A percentile compares a stretch with the other conserved stretches of the same genome.
Evolutionary conservation across 1,140 invertebrate species (phyloP).

Genomic region (Lanistes nyassanus): DNA sequence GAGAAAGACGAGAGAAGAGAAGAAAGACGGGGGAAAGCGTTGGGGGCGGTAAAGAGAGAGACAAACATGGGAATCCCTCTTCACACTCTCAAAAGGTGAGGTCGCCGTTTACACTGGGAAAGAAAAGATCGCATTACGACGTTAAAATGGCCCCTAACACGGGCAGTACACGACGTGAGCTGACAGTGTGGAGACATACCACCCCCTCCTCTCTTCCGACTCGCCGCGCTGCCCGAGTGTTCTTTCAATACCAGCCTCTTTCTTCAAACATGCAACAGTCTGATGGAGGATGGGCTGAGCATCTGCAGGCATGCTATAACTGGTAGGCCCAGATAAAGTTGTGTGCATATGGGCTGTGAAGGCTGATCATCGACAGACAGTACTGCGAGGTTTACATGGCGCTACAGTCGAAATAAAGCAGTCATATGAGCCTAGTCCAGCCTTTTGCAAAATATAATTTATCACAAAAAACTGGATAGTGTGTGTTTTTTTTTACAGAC

Average conservation of each 20-base stretch:
- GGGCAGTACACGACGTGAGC: no score
- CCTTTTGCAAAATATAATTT: no score
- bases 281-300: background rate
- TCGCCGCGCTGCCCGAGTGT: background rate
- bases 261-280: background rate
- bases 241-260: background rate
- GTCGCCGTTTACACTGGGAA: no score
- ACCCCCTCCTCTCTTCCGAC: background rate
- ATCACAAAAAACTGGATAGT: no score
- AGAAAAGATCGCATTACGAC: no score
- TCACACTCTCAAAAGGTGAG: no score
- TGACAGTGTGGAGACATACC: background rate
- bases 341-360: background rate
- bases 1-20: background rate
- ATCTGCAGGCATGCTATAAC: background rate
- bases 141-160: no score
- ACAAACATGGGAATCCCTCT: background rate
- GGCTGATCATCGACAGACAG: background rate
- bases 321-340: no score
- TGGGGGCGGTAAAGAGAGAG: background rate
- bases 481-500: no score
- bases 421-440: no score
- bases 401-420: no score
- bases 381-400: no score
- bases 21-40: background rate